phyloP scores from a whole-genome alignment of 2,888 invertebrate genomes.

The Ornithoptera alexandrae region DNA sequence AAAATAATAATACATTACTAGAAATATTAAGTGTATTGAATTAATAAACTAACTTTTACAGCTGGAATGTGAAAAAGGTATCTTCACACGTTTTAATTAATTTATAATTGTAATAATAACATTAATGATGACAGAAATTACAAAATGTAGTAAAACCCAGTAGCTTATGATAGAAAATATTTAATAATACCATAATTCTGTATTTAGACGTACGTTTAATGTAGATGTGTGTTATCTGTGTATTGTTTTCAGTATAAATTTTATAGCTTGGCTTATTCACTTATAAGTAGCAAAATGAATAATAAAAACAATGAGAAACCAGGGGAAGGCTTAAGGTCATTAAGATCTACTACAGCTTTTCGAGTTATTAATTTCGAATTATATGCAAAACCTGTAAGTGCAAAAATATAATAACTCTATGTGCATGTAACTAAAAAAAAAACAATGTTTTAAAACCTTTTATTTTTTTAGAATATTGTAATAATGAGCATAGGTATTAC shows the following conservation, averaged over 20 bases:
- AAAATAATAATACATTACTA: background rate
- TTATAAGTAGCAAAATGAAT: constrained; percentile 38
- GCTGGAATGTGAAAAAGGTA: background rate
- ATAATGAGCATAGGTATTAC: constrained; percentile 91
- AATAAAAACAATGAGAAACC: constrained; percentile 67
- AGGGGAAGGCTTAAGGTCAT: constrained; percentile 88
- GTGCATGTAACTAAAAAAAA: background rate
- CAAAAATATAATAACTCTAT: background rate
- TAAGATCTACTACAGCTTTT: constrained; percentile 87
- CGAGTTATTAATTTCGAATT: constrained; percentile 92
- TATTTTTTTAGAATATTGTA: constrained; percentile 85
- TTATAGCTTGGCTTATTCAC: background rate
- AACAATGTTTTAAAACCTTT: background rate
- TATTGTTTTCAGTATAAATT: background rate
- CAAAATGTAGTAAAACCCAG: too few relatives aligned
- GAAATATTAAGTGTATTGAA: background rate
- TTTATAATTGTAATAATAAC: background rate
- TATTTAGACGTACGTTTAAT: background rate
- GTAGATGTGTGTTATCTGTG: background rate
- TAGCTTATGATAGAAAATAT: too few relatives aligned
- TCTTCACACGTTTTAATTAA: background rate
- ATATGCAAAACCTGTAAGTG: constrained; percentile 91
- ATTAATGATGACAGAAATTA: too few relatives aligned
- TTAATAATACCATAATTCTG: too few relatives aligned
- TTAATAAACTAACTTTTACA: background rate